Conservation (phyloP, 1,140 invertebrate species). For the Capitella teleta region DNA sequence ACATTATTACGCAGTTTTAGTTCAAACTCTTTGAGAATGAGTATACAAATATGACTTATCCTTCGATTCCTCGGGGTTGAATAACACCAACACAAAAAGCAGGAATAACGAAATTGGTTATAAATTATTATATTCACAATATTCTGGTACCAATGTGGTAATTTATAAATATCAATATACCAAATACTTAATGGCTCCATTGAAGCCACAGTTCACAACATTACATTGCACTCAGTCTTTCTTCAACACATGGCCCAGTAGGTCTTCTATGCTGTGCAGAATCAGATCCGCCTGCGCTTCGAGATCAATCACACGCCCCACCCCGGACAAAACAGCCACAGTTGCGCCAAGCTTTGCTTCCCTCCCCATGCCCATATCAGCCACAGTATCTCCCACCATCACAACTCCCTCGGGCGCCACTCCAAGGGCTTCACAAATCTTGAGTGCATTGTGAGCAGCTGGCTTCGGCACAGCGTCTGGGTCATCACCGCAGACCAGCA, state of each 20-base stretch:
- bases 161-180: too few relatives aligned
- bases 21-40: too few relatives aligned
- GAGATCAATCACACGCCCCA: conserved; percentile 26
- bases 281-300: conserved; percentile 27
- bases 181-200: too few relatives aligned
- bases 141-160: too few relatives aligned
- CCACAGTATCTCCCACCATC: conserved; percentile 46
- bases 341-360: conserved; percentile 41
- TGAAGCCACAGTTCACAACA: too few relatives aligned
- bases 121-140: too few relatives aligned
- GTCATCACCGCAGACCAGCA: conserved; percentile 45
- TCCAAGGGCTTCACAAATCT: conserved; percentile 39
- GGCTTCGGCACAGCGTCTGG: conserved; percentile 40
- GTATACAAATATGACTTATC: too few relatives aligned
- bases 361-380: conserved; percentile 43
- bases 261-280: conserved; percentile 16
- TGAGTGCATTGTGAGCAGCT: conserved; percentile 41
- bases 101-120: too few relatives aligned
- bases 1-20: too few relatives aligned
- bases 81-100: too few relatives aligned
- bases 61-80: too few relatives aligned
- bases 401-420: conserved; percentile 38
- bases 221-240: too few relatives aligned
- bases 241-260: conserved; percentile 4
- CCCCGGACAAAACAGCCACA: conserved; percentile 43